Percentiles rank a stretch among this genome's conserved stretches.
Evolutionary conservation across 2,113 vertebrate genomes (phyloP).

Genomic region (Tragelaphus buxtoni): DNA sequence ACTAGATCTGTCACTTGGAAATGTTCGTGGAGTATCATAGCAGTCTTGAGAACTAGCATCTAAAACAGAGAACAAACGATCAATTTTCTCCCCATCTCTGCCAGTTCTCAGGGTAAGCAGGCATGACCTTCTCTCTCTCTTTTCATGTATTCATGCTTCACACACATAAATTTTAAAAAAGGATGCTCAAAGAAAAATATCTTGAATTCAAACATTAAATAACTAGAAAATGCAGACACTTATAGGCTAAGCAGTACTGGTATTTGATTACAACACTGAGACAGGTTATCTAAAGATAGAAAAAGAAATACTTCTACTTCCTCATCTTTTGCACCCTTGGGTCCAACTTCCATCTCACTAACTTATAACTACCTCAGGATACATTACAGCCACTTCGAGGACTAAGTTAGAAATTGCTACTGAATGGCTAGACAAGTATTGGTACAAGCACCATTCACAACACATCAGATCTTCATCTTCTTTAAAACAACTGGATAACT

Average conservation of each 20-base stretch:
- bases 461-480: neutral
- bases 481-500: neutral
- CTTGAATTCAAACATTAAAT: neutral
- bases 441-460: neutral
- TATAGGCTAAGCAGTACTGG: neutral
- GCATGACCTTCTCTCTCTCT: neutral
- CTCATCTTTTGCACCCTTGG: neutral
- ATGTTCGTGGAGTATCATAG: conserved; percentile 96
- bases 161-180: neutral
- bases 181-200: neutral
- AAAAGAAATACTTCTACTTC: neutral
- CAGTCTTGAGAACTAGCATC: conserved; percentile 97
- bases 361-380: neutral
- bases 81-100: neutral
- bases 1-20: conserved; percentile 92
- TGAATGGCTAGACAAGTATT: neutral
- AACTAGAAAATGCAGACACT: neutral
- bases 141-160: neutral
- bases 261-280: neutral
- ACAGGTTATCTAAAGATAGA: neutral
- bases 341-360: neutral
- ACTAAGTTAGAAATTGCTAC: neutral
- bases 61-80: conserved; percentile 76
- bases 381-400: neutral
- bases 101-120: neutral